These are phyloP conservation scores for Latheticus oryzae DNA, from an alignment of 2,888 invertebrate genomes.

Conservation along the genomic window DNA sequence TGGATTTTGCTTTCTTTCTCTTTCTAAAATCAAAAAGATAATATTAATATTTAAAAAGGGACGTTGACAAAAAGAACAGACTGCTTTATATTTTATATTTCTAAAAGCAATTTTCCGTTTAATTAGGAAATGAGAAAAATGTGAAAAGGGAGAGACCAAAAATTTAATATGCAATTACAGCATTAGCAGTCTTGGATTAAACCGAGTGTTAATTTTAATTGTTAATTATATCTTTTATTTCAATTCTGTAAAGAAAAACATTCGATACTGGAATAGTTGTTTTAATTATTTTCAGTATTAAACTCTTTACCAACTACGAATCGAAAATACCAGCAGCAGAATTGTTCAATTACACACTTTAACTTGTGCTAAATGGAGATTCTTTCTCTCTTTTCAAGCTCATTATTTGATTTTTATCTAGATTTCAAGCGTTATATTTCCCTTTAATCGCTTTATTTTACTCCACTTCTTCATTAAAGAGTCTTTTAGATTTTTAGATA, in stretches of 20 bases:
- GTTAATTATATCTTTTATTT: conserved; percentile 52
- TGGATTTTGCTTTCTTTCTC: conserved; percentile 35
- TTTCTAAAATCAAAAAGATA: conserved; percentile 38
- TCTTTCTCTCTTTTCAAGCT: conserved; percentile 32
- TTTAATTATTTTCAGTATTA: conserved; percentile 45
- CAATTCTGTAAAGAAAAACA: conserved; percentile 49
- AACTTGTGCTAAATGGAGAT: conserved; percentile 32
- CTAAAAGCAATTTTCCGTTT: conserved; percentile 50
- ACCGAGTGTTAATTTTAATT: conserved; percentile 51
- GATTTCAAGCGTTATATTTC: conserved; percentile 42
- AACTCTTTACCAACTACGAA: conserved; percentile 32
- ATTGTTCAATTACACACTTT: conserved; percentile 27
- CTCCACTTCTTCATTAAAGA: conserved; percentile 38
- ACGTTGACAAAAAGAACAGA: conserved; percentile 46
- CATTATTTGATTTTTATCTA: conserved; percentile 43
- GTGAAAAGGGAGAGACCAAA: conserved; percentile 48
- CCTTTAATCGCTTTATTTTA: conserved; percentile 42
- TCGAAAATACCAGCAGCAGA: conserved; percentile 15
- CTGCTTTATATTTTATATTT: conserved; percentile 47
- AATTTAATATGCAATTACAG: conserved; percentile 51
- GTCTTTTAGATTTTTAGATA: conserved; percentile 40
- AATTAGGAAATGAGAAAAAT: conserved; percentile 52
- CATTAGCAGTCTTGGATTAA: conserved; percentile 48
- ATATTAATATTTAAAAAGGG: conserved; percentile 34
- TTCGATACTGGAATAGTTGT: conserved; percentile 48